A percentile compares a stretch with the other conserved stretches of the same genome.
These are phyloP conservation scores for Pristionchus entomophagus DNA, from an alignment of 2,888 invertebrate species.

Conservation along the genomic window DNA sequence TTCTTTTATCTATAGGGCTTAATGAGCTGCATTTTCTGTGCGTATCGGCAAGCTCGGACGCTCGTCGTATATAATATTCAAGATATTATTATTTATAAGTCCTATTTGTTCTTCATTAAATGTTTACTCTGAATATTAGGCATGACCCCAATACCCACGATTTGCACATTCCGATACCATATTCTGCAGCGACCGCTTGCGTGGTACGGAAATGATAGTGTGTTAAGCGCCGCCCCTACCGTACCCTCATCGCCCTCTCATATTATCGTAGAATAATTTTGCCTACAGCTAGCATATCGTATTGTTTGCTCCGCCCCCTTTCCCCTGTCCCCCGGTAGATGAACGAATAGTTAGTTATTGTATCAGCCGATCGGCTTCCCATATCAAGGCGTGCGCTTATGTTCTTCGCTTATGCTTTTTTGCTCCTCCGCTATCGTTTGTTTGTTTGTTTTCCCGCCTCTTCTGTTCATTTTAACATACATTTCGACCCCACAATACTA, in stretches of 20 bases:
- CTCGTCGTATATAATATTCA: not conserved
- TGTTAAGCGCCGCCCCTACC: not conserved
- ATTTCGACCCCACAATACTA: not conserved
- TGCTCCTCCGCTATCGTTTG: not conserved
- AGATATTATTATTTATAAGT: not conserved
- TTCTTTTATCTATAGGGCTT: too few relatives aligned
- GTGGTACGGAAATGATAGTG: not conserved
- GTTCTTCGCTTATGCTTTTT: not conserved
- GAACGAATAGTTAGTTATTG: constrained; percentile 16
- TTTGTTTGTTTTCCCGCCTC: not conserved
- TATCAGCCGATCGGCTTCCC: not conserved
- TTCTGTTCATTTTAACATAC: constrained; percentile 21
- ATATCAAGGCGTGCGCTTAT: constrained; percentile 28
- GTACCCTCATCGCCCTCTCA: constrained; percentile 20
- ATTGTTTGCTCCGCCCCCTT: constrained; percentile 10
- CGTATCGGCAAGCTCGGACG: not conserved
- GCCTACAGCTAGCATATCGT: not conserved
- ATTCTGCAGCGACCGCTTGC: not conserved
- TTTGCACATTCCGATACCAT: not conserved
- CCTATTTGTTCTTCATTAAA: not conserved
- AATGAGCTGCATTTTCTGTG: not conserved
- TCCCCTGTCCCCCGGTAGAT: not conserved
- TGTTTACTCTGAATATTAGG: not conserved
- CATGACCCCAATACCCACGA: not conserved
- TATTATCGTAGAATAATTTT: not conserved